Percentiles rank a stretch among this genome's conserved stretches.
phyloP scores from a whole-genome alignment of 1,140 invertebrate genomes.

The Papilio aristodemus region DNA sequence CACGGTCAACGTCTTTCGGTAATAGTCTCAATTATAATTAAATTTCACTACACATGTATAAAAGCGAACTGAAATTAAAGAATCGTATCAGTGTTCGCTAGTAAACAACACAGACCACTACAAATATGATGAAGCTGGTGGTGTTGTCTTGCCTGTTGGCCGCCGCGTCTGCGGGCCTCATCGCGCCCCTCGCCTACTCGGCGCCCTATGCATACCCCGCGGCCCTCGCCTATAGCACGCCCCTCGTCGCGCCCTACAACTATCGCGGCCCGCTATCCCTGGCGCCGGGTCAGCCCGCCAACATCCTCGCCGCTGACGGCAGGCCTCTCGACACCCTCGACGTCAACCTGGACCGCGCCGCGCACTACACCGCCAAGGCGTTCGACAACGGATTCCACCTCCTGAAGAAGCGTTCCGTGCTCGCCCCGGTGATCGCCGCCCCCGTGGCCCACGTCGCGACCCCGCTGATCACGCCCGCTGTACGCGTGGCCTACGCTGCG shows the following conservation, averaged over 20 bases:
- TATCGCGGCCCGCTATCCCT: constrained; percentile 61
- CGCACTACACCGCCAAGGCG: constrained; percentile 64
- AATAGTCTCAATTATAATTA: background rate
- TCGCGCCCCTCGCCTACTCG: constrained; percentile 49
- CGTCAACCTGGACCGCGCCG: constrained; percentile 72
- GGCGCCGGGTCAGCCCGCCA: constrained; percentile 62
- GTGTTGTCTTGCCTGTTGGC: constrained; percentile 76
- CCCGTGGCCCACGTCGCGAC: constrained; percentile 40
- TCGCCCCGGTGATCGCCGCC: constrained; percentile 30
- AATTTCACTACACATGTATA: background rate
- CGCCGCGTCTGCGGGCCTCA: constrained; percentile 63
- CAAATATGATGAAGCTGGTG: constrained; percentile 12
- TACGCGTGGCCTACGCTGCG: constrained; percentile 44
- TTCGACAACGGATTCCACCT: constrained; percentile 46
- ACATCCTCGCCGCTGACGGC: constrained; percentile 57
- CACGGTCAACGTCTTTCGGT: constrained; percentile 8
- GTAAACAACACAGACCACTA: constrained; percentile 17
- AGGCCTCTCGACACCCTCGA: constrained; percentile 67
- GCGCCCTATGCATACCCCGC: constrained; percentile 35
- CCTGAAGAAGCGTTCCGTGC: constrained; percentile 51
- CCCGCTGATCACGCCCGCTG: constrained; percentile 43
- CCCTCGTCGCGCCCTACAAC: constrained; percentile 44
- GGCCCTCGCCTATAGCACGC: constrained; percentile 39
- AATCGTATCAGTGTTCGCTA: background rate
- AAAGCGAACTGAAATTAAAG: constrained; percentile 2